Percentiles rank a stretch among this genome's conserved stretches.
Conservation (phyloP, 1,140 invertebrate species). For the Helicoverpa armigera region DNA sequence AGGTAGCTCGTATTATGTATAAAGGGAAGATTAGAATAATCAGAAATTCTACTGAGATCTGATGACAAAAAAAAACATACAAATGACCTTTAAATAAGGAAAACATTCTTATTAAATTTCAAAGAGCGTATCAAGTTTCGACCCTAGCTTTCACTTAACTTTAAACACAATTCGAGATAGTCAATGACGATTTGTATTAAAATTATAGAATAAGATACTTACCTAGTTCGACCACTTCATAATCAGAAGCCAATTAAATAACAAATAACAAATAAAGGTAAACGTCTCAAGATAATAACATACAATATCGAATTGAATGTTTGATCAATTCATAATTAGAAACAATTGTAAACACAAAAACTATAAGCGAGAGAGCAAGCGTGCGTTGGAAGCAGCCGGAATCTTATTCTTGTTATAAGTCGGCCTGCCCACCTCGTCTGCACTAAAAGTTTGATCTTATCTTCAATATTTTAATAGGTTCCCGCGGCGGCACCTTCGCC, state of each 20-base stretch:
- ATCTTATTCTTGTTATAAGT: conserved; percentile 73
- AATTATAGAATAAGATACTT: conserved; percentile 44
- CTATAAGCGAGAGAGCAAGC: conserved; percentile 70
- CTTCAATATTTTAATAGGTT: conserved; percentile 84
- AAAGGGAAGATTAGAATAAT: no score
- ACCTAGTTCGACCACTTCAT: conserved; percentile 68
- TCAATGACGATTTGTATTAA: conserved; percentile 64
- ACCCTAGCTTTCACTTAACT: neutral
- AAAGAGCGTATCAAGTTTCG: no score
- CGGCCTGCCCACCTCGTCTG: conserved; percentile 76
- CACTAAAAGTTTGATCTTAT: conserved; percentile 83
- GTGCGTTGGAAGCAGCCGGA: conserved; percentile 67
- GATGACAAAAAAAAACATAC: no score
- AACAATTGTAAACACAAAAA: conserved; percentile 82
- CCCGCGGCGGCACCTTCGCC: conserved; percentile 77
- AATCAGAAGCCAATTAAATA: conserved; percentile 82
- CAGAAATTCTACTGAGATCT: no score
- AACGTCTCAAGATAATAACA: conserved; percentile 80
- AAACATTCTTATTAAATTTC: no score
- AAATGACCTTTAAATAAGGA: no score
- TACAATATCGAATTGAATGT: conserved; percentile 81
- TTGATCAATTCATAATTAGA: conserved; percentile 81
- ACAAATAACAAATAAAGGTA: conserved; percentile 83
- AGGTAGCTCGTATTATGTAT: no score
- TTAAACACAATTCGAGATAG: neutral